A percentile compares a stretch with the other conserved stretches of the same genome.
Conservation (phyloP, 2,888 invertebrate species). For the Zygaena filipendulae region DNA sequence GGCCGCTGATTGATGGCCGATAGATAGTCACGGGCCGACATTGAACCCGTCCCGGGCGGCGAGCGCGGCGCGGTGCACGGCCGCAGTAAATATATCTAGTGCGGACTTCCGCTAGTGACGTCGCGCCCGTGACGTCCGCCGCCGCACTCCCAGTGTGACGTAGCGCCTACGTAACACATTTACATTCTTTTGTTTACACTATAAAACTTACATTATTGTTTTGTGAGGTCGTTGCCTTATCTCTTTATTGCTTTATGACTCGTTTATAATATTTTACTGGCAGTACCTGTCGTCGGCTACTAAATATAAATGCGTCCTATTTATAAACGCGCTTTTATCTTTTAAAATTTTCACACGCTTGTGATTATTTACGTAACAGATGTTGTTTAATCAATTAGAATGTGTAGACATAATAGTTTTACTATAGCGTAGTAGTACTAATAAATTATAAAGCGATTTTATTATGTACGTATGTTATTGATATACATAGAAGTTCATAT, state of each 20-base stretch:
- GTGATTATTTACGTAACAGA: no score
- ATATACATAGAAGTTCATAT: no score
- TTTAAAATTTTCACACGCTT: no score
- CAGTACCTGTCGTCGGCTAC: constrained; percentile 24
- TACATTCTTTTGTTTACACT: constrained; percentile 61
- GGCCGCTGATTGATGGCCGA: constrained; percentile 59
- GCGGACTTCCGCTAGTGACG: constrained; percentile 62
- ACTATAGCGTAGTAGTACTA: no score
- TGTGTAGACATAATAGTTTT: no score
- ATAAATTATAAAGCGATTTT: no score
- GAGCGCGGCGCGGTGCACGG: constrained; percentile 21
- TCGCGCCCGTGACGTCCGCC: constrained; percentile 47
- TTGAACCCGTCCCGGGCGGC: constrained; percentile 47
- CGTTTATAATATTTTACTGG: constrained; percentile 34
- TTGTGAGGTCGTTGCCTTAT: constrained; percentile 54
- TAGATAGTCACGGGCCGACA: constrained; percentile 51
- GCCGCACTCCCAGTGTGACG: constrained; percentile 35
- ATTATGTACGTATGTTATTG: no score
- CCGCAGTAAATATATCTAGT: constrained; percentile 52
- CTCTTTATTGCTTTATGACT: constrained; percentile 50
- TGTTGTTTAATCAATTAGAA: no score
- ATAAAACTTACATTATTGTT: constrained; percentile 62
- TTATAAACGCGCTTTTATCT: no score
- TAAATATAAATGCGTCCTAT: constrained; percentile 10
- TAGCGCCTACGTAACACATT: constrained; percentile 46